These are phyloP conservation scores for Steinernema khuongi DNA, from an alignment of 1,140 invertebrate genomes.

Conservation along the genomic window DNA sequence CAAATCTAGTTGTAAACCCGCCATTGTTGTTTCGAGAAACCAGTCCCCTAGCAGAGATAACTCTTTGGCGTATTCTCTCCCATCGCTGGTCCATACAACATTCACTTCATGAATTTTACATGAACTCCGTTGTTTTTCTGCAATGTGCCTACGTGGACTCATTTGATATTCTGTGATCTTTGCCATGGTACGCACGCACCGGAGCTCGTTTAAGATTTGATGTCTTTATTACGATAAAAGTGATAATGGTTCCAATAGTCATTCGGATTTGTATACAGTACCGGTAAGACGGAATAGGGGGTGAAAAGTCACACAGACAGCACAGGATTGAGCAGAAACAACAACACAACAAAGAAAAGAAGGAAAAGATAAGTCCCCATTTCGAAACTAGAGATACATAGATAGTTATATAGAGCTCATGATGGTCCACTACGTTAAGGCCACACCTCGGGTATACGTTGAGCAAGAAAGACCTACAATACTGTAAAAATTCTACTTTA, in stretches of 20 bases:
- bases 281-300: not conserved
- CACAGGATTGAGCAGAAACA: not conserved
- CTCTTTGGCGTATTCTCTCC: no score
- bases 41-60: no score
- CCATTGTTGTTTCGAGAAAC: no score
- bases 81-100: no score
- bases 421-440: not conserved
- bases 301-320: conserved; percentile 3
- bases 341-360: conserved; percentile 1
- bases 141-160: no score
- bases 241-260: not conserved
- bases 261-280: not conserved
- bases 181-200: no score
- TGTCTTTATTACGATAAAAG: not conserved
- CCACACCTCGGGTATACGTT: not conserved
- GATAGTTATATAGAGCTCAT: not conserved
- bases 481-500: no score
- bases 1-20: no score
- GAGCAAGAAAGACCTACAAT: not conserved
- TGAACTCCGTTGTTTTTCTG: no score
- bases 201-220: no score
- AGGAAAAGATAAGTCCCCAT: not conserved
- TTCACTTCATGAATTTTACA: no score
- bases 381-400: not conserved
- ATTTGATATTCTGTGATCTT: no score